A percentile compares a stretch with the other conserved stretches of the same genome.
Evolutionary conservation across 2,888 invertebrate species (phyloP).

Genomic region (Apamea sordens): DNA sequence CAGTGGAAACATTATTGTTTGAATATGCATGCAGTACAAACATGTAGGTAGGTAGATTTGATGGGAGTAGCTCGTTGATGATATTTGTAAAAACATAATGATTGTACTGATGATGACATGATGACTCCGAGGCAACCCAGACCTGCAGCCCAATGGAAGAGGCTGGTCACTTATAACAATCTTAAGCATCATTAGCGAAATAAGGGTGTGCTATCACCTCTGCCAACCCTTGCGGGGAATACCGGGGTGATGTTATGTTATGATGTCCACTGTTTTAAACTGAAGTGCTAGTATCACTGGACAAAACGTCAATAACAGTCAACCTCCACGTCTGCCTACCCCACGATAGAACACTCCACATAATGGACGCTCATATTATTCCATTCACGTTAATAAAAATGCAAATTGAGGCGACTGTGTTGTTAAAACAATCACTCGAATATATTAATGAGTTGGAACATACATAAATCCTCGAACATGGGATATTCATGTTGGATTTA

Average conservation of each 20-base stretch:
- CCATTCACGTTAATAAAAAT: constrained; percentile 64
- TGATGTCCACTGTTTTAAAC: background rate
- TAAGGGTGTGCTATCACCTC: too few species aligned
- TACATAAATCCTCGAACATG: constrained; percentile 17
- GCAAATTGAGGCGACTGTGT: constrained; percentile 55
- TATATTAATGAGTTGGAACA: constrained; percentile 50
- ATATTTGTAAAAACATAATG: background rate
- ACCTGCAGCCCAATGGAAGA: background rate
- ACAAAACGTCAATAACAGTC: constrained; percentile 20
- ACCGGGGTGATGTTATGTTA: background rate
- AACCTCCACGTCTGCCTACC: constrained; percentile 21
- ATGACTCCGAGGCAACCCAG: background rate
- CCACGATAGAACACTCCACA: constrained; percentile 46
- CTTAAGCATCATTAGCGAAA: background rate
- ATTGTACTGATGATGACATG: background rate
- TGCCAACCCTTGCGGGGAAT: background rate
- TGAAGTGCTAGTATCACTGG: constrained; percentile 11
- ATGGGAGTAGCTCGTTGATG: background rate
- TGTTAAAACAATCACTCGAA: constrained; percentile 63
- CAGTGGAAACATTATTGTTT: background rate
- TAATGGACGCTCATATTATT: constrained; percentile 54
- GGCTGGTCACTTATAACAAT: background rate
- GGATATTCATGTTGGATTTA: constrained; percentile 8
- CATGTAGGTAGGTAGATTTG: background rate
- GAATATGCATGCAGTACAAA: background rate